Evolutionary conservation across 1,140 invertebrate genomes (phyloP).

Genomic region (Argopecten irradians): DNA sequence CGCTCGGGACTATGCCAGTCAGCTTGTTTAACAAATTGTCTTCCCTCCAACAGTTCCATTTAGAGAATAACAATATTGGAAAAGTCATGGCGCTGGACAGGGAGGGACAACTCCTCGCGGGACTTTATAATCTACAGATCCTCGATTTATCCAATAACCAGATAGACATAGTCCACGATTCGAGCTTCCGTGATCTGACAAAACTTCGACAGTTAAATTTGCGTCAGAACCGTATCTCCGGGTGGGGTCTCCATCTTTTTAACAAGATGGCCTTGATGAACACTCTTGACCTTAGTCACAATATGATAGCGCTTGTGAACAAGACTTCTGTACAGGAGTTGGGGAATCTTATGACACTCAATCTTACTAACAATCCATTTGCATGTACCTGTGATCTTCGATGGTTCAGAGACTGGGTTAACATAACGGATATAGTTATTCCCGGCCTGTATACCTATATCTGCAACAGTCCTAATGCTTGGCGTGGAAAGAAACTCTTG

Average conservation of each 20-base stretch:
- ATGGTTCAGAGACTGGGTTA: constrained; percentile 67
- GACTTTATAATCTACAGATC: constrained; percentile 52
- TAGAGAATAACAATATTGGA: constrained; percentile 61
- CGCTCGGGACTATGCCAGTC: constrained; percentile 46
- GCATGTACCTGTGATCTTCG: constrained; percentile 64
- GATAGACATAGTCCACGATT: constrained; percentile 48
- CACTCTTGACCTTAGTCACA: constrained; percentile 58
- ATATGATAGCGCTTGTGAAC: constrained; percentile 60
- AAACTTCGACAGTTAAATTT: constrained; percentile 52
- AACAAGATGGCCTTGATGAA: constrained; percentile 31
- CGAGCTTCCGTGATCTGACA: constrained; percentile 52
- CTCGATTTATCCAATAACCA: constrained; percentile 58
- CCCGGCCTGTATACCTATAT: constrained; percentile 45
- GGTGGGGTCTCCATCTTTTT: constrained; percentile 58
- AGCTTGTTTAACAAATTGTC: constrained; percentile 49
- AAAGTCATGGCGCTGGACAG: constrained; percentile 47
- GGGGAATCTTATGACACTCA: constrained; percentile 44
- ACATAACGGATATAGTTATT: constrained; percentile 54
- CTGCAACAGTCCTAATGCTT: constrained; percentile 59
- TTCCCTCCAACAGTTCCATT: constrained; percentile 54
- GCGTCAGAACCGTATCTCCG: constrained; percentile 56
- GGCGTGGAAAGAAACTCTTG: constrained; percentile 57
- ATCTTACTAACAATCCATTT: constrained; percentile 63
- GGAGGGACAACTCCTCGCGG: constrained; percentile 48
- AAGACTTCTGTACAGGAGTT: constrained; percentile 57